Percentiles rank a stretch among this genome's conserved stretches.
Evolutionary conservation across 1,140 invertebrate species (phyloP).

Genomic region (Aphis gossypii): DNA sequence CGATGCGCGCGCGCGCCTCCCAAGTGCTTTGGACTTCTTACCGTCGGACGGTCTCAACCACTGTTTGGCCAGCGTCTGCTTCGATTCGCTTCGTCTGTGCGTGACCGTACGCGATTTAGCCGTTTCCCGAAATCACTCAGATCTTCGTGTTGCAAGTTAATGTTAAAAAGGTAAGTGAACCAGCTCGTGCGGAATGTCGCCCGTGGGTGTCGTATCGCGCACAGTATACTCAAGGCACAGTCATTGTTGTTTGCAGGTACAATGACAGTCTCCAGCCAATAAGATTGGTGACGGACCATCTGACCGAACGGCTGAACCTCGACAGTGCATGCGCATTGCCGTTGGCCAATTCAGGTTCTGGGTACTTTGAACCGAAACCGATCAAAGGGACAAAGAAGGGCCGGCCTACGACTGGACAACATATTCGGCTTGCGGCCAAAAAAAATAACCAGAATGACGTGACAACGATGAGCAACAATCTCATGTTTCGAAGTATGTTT

Average conservation of each 20-base stretch:
- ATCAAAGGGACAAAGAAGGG: neutral
- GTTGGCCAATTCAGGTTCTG: neutral
- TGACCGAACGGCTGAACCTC: conserved; percentile 60
- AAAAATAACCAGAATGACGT: conserved; percentile 39
- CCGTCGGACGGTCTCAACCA: neutral
- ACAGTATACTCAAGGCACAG: neutral
- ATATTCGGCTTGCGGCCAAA: conserved; percentile 55
- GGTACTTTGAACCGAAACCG: neutral
- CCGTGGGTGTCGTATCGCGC: neutral
- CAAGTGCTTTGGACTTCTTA: neutral
- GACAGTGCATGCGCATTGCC: conserved; percentile 52
- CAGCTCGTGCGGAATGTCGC: neutral
- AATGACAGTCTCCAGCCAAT: conserved; percentile 61
- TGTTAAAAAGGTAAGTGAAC: conserved; percentile 49
- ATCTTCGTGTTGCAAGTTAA: conserved; percentile 45
- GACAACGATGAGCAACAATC: conserved; percentile 61
- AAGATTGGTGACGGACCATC: conserved; percentile 60
- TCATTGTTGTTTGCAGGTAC: conserved; percentile 60
- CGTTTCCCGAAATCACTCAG: neutral
- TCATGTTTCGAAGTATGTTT: conserved; percentile 63
- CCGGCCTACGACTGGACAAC: neutral
- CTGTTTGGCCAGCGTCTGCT: neutral
- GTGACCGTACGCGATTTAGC: neutral
- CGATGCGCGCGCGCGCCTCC: neutral
- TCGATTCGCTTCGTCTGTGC: neutral